Evolutionary conservation across 2,113 vertebrate species (phyloP).

Genomic region (Malurus cyaneus): DNA sequence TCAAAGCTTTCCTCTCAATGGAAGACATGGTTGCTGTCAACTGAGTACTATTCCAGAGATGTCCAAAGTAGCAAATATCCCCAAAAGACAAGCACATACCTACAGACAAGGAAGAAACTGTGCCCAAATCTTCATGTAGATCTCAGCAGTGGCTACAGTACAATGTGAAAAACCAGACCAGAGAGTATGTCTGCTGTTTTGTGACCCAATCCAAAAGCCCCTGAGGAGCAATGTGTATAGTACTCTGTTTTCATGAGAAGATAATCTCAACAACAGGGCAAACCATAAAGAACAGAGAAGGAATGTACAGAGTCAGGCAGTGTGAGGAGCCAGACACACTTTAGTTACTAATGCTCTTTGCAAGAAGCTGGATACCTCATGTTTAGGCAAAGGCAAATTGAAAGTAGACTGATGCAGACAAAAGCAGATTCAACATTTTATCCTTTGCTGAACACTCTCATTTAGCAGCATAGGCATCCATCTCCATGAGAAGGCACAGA

Average conservation of each 20-base stretch:
- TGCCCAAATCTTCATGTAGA: neutral
- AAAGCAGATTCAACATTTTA: neutral
- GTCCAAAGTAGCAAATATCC: neutral
- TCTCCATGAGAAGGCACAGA: neutral
- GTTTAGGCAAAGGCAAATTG: neutral
- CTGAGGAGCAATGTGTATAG: neutral
- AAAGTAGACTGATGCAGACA: neutral
- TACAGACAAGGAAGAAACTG: neutral
- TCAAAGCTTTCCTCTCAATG: neutral
- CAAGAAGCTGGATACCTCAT: neutral
- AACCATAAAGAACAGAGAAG: neutral
- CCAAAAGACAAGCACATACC: rapidly evolving
- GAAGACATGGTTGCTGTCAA: neutral
- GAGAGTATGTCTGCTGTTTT: neutral
- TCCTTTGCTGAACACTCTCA: neutral
- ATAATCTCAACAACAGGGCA: neutral
- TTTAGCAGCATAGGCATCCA: neutral
- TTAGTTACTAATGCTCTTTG: neutral
- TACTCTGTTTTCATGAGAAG: neutral
- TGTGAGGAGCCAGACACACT: neutral
- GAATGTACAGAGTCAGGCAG: neutral
- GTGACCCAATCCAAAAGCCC: neutral
- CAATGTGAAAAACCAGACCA: neutral
- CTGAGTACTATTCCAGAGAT: neutral
- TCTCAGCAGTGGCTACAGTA: neutral